Evolutionary conservation across 2,113 vertebrate genomes (phyloP), one percentile per base, ranked within the genome.

Genomic region (Pluvianellus socialis): DNA sequence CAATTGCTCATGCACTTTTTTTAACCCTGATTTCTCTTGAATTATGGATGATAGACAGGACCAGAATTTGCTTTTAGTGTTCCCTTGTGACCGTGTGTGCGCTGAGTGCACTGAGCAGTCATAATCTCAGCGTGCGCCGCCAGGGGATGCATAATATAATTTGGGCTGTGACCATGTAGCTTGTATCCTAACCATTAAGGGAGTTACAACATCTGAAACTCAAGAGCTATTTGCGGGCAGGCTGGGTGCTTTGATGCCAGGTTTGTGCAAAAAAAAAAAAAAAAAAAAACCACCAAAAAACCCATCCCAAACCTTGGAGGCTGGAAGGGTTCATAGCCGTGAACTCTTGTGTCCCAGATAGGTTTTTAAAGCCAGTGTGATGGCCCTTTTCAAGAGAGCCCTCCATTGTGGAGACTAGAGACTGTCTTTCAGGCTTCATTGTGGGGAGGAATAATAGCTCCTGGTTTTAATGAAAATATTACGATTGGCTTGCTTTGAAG

Each of bases 1-100:
- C 88, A 47, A 97, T 98, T 93, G 97, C 96, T 96, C 89, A 5
- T 98, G 98, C 98, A 99, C 99, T 99, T 98, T 97, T 97, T 98
- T 98, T 98, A 98, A 99, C 99, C 99, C 98, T 98, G 98, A 96
- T 98, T 99, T 98, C 97, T 97, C 77, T 96, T 99, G 98, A 98
- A 99, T 99, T 98, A 99, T 99, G 98, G 94, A 99, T 98, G 98
- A 98, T 95, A 89, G 97, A 98, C 98, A 98, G 97, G 98, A 97
- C 98, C 96, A 97, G 96, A 92, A 97, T 98, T 98, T 98, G 98
- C 99, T 98, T 98, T 99, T 98, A 98, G 98, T 97, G 98, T 79
- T 98, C 98, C 98, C 98, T 94, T 71, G 98, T 96, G 98, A 82
- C 82, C 73, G 33, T 38, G 74, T 92, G 80, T 91, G 84, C 77